These are phyloP conservation scores for Drosophila sturtevanti DNA, from an alignment of 1,140 invertebrate genomes.

Conservation along the genomic window DNA sequence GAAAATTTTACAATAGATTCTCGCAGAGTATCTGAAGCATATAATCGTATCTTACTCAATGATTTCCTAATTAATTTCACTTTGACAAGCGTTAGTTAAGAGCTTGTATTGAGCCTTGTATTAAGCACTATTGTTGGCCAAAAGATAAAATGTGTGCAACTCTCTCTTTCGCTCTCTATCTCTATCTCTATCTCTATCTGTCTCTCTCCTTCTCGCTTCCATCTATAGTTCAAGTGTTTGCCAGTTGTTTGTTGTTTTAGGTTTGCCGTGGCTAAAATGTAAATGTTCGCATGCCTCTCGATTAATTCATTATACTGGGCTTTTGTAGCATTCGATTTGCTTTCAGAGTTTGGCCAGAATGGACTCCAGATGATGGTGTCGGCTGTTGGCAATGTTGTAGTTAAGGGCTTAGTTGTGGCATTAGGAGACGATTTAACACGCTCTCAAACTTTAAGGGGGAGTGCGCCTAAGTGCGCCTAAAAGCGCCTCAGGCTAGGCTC, in stretches of 20 bases:
- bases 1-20: too few relatives aligned
- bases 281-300: conserved; percentile 63
- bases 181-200: too few relatives aligned
- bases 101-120: neutral
- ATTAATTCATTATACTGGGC: conserved; percentile 72
- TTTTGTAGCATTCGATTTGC: neutral
- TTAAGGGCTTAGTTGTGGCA: conserved; percentile 76
- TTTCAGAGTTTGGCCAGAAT: neutral
- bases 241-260: neutral
- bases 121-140: conserved; percentile 25
- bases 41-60: conserved; percentile 18
- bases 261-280: conserved; percentile 35
- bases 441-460: conserved; percentile 49
- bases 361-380: conserved; percentile 27
- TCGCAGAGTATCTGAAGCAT: neutral
- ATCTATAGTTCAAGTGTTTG: conserved; percentile 38
- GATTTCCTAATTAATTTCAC: conserved; percentile 46
- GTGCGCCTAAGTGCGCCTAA: conserved; percentile 63
- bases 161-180: neutral
- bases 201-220: neutral
- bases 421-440: conserved; percentile 76
- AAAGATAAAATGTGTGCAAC: conserved; percentile 10
- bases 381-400: conserved; percentile 75
- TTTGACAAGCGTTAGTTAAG: neutral
- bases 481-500: conserved; percentile 69